phyloP scores from a whole-genome alignment of 2,797 vertebrate genomes.

The Arnoldichthys spilopterus region DNA sequence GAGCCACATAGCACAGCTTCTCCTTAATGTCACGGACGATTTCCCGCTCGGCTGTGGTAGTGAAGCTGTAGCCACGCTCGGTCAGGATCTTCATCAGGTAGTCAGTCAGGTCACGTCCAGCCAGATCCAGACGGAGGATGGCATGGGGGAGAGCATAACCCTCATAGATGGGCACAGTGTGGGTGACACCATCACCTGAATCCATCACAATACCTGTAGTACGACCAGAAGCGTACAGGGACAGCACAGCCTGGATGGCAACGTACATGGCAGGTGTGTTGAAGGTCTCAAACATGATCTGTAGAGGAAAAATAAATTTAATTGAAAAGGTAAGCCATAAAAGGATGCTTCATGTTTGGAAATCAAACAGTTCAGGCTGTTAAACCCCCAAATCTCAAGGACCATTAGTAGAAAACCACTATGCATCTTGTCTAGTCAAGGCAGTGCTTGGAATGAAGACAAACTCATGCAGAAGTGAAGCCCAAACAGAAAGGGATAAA shows the following conservation, averaged over 20 bases:
- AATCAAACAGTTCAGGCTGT: no score
- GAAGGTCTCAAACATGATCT: constrained; percentile 99
- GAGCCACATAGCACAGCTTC: constrained; percentile 94
- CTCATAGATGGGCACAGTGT: constrained; percentile 99
- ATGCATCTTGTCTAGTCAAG: background rate
- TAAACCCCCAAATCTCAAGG: background rate
- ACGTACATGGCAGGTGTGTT: constrained; percentile 99
- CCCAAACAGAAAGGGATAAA: constrained; percentile 68
- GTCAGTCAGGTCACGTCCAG: constrained; percentile 98
- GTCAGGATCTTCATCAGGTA: constrained; percentile 99
- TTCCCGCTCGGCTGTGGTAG: constrained; percentile 95
- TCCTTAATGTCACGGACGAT: constrained; percentile 98
- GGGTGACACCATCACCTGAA: constrained; percentile 95
- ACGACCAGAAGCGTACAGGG: constrained; percentile 96
- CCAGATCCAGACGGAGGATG: constrained; percentile 97
- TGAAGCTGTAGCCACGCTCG: constrained; percentile 96
- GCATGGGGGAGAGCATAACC: constrained; percentile 96
- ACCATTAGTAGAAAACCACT: background rate
- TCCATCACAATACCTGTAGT: constrained; percentile 99
- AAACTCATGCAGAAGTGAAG: constrained; percentile 17
- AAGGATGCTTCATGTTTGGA: no score
- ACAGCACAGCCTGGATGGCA: constrained; percentile 98
- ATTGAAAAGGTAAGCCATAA: background rate
- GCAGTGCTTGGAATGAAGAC: background rate
- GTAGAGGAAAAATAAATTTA: background rate